Base-by-base conservation (phyloP, 2,888 invertebrate genomes). In the Ariolimax columbianus region DNA sequence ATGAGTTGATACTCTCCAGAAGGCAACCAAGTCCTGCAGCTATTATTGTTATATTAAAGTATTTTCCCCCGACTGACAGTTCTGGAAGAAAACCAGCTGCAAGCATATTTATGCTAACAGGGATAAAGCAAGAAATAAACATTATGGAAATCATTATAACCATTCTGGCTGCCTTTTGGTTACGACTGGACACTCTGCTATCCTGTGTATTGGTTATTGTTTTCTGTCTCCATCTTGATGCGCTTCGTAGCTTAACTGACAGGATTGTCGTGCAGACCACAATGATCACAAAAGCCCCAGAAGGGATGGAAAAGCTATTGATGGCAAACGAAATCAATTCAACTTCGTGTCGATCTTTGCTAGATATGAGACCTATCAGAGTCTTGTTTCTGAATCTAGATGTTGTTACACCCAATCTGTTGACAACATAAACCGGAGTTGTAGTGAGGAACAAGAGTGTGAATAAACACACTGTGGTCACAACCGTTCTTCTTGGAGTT, bases 101-200 rank as follows among this genome's bases (percentile, higher is more conserved):
- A 11, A 70, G 17, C 70, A 70, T 70, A 1, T 3, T 36, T 19
- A 38, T 30, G 23, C 7, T 36, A 38, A 70, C 3, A 19, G 70
- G 70, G 36, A 70, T 36, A 70, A 70, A 70, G 19, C 70, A 70
- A 38, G 23, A 11, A 70, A 70, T 70, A 70, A 70, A 70, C 70
- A 70, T 2, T 2, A 23, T 38, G 38, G 70, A 70, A 38, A 70
- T 36, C 38, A 70, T 36, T 3, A 70, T 36, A 33, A 70, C 70
- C 70, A 70, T 70, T 38, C 36, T 36, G 36, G 70, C 70, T 26
- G 26, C 33, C 38, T 38, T 70, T 19, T 70, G 30, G 17, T 70
- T 70, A 9, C 70, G 70, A 36, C 11, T 70, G 70, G 33, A 36
- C 4, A 70, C 70, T 19, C 38, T 70, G 70, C 19, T 36, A 1